Evolutionary conservation across 2,888 invertebrate genomes (phyloP).

Genomic region (Melieria crassipennis): DNA sequence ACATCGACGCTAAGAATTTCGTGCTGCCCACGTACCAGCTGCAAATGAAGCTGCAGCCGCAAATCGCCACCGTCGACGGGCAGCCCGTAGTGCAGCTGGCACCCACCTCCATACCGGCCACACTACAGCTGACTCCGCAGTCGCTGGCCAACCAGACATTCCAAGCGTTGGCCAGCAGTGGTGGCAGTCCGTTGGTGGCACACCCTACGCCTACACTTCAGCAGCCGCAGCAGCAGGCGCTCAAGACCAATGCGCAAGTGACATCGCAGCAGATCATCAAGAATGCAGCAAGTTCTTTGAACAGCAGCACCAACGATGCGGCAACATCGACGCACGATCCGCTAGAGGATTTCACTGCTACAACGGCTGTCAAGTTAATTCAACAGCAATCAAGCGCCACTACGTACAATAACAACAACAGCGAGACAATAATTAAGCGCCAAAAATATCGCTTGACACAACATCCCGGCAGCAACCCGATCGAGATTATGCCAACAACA

Average conservation of each 20-base stretch:
- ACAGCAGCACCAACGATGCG: conserved; percentile 46
- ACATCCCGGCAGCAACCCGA: conserved; percentile 43
- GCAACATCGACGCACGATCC: conserved; percentile 52
- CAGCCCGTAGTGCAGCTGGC: conserved; percentile 65
- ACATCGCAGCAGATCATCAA: conserved; percentile 46
- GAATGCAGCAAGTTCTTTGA: conserved; percentile 25
- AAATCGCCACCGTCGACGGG: conserved; percentile 64
- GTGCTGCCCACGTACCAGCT: conserved; percentile 65
- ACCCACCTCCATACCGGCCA: conserved; percentile 63
- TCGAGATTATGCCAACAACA: conserved; percentile 49
- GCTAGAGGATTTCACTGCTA: conserved; percentile 36
- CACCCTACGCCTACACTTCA: conserved; percentile 21
- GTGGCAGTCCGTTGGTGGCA: background rate
- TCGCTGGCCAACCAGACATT: conserved; percentile 51
- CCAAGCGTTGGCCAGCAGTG: conserved; percentile 43
- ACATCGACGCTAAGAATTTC: conserved; percentile 65
- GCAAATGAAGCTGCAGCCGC: conserved; percentile 66
- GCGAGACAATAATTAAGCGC: conserved; percentile 32
- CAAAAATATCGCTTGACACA: conserved; percentile 49
- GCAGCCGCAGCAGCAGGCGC: conserved; percentile 37
- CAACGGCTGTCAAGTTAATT: too few species aligned
- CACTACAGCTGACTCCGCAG: conserved; percentile 61
- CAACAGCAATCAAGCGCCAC: too few species aligned
- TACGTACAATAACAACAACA: conserved; percentile 11
- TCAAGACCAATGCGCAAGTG: conserved; percentile 41